A percentile compares a stretch with the other conserved stretches of the same genome.
Evolutionary conservation across 1,140 invertebrate species (phyloP).

Genomic region (Caenorhabditis latens): DNA sequence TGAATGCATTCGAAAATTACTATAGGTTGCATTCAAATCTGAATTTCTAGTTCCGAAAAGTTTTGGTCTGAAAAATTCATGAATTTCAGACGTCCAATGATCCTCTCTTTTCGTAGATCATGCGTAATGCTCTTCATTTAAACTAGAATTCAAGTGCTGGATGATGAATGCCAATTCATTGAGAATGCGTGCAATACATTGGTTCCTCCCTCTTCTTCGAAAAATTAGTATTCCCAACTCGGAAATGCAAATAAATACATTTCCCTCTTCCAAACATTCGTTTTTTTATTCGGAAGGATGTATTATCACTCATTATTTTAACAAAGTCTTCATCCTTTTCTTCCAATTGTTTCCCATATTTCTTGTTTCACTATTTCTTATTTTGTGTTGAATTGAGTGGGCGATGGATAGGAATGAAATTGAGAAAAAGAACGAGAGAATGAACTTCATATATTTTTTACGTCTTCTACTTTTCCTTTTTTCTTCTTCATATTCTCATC

Average conservation of each 20-base stretch:
- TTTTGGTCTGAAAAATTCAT: no score
- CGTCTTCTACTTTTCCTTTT: conserved; percentile 4
- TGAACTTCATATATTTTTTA: conserved; percentile 10
- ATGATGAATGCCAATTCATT: conserved; percentile 13
- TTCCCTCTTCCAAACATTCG: background rate
- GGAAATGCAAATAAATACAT: background rate
- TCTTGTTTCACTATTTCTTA: background rate
- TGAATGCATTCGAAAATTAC: no score
- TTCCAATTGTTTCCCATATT: background rate
- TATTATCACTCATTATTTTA: no score
- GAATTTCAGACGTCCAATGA: no score
- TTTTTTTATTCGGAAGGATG: background rate
- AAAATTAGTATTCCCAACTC: background rate
- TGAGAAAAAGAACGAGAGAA: background rate
- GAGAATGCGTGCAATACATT: background rate
- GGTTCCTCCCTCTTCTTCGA: background rate
- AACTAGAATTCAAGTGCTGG: background rate
- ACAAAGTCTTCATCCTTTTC: no score
- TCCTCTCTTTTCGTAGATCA: background rate
- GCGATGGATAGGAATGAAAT: background rate
- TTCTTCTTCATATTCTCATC: background rate
- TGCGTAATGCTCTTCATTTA: background rate
- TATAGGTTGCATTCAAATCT: no score
- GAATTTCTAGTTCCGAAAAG: no score
- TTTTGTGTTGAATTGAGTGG: background rate